phyloP scores from a whole-genome alignment of 2,888 invertebrate species.

The Athalia circularis region DNA sequence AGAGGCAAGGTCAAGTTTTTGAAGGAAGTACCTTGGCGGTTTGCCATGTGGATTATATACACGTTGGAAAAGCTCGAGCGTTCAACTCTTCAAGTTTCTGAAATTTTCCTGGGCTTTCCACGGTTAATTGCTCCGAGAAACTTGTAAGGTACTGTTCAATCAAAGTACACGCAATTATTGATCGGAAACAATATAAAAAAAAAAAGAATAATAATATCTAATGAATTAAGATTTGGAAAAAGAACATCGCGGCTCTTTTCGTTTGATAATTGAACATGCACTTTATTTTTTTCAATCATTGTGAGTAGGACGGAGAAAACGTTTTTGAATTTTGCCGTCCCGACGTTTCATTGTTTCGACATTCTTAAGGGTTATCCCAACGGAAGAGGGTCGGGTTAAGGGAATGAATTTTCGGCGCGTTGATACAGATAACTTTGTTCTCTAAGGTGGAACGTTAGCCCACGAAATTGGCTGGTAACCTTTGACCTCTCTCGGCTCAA shows the following conservation, averaged over 20 bases:
- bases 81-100: neutral
- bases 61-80: neutral
- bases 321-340: neutral
- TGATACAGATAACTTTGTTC: constrained; percentile 54
- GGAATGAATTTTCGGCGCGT: constrained; percentile 51
- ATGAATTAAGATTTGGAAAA: no score
- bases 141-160: no score
- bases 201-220: no score
- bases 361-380: neutral
- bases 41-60: neutral
- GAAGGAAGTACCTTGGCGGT: neutral
- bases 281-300: neutral
- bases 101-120: no score
- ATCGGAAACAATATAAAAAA: no score
- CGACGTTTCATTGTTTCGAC: constrained; percentile 28
- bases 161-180: no score
- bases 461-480: constrained; percentile 66
- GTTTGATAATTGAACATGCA: neutral
- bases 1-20: constrained; percentile 11
- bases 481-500: constrained; percentile 59
- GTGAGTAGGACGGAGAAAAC: neutral
- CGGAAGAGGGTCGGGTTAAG: neutral
- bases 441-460: constrained; percentile 54
- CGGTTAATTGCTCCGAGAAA: neutral
- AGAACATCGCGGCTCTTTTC: no score